Evolutionary conservation across 2,113 vertebrate species (phyloP).

Genomic region (Leptosomus discolor): DNA sequence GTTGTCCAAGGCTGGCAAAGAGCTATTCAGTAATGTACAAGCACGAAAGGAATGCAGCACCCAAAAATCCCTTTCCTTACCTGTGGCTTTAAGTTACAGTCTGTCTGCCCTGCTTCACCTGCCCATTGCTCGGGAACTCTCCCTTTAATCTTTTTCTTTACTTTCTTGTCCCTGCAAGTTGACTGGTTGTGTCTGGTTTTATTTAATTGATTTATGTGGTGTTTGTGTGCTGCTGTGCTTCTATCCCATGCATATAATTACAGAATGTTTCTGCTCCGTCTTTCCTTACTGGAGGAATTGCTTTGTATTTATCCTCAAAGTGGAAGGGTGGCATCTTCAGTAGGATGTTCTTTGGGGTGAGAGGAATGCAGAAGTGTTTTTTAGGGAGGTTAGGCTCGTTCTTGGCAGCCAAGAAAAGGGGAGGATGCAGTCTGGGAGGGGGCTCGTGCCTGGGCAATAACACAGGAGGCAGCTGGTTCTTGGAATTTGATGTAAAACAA

Average conservation of each 20-base stretch:
- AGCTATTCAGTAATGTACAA: neutral
- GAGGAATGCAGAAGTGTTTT: neutral
- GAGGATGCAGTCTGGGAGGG: neutral
- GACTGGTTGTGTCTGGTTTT: neutral
- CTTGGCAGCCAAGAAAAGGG: neutral
- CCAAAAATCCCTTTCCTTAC: neutral
- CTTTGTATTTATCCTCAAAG: neutral
- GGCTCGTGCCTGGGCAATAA: rapidly evolving
- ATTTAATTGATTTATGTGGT: neutral
- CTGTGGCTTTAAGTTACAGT: neutral
- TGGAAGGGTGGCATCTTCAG: neutral
- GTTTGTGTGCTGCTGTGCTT: neutral
- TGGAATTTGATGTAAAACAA: neutral
- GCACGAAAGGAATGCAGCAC: neutral
- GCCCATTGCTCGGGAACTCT: neutral
- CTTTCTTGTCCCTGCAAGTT: neutral
- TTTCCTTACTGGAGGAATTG: neutral
- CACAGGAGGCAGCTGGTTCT: neutral
- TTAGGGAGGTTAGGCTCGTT: neutral
- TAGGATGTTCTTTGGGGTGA: neutral
- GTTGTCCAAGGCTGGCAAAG: neutral
- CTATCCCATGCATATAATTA: neutral
- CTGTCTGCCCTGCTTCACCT: neutral
- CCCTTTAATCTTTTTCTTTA: neutral
- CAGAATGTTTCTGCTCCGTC: neutral